Evolutionary conservation across 2,113 vertebrate genomes (phyloP), one percentile per base, ranked within the genome.

Genomic region (Ictalurus furcatus): DNA sequence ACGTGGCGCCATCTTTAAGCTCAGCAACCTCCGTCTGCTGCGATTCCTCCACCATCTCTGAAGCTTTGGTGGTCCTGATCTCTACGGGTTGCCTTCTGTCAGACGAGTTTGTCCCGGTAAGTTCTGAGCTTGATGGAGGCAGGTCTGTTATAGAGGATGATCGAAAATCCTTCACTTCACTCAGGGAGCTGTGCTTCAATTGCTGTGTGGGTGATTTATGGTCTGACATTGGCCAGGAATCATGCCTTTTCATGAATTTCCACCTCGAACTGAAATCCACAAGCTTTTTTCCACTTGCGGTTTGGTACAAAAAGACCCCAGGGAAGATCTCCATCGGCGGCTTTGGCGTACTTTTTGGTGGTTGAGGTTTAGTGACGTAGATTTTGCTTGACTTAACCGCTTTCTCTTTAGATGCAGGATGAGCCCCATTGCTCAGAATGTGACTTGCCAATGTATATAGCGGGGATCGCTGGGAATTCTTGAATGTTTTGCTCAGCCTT

Each of bases 301-400:
- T 95, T 30, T 97, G 96, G 89, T 96, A 96, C 2, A 98, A 94
- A 92, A 99, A 97, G 85, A 98, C 93, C 2, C 97, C 92, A 0
- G 97, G 97, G 74, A 99, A 97, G 40, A 96, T 93, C 85, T 96
- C 95, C 79, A 94, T 92, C 0, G 95, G 94, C 34, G 93, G 94
- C 48, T 85, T 91, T 40, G 90, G 94, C 54, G 92, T 94, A 61
- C 94, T 96, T n/a, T 90, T 91, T 21, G 95, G 90, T 0, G 96
- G 95, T 48, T 96, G 96, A 23, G 97, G 96, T 88, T 97, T 94
- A 0, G 97, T 99, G 90, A 98, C 96, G 0, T 99, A 98, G 81
- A 98, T 96, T 89, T 97, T 98, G 87, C 96, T 96, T 69, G 94
- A 94, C 71, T 92, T 91, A 83, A 92, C 95, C 63, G 28, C 93